Evolutionary conservation across 2,113 vertebrate species (phyloP).

Genomic region (Salvator merianae): DNA sequence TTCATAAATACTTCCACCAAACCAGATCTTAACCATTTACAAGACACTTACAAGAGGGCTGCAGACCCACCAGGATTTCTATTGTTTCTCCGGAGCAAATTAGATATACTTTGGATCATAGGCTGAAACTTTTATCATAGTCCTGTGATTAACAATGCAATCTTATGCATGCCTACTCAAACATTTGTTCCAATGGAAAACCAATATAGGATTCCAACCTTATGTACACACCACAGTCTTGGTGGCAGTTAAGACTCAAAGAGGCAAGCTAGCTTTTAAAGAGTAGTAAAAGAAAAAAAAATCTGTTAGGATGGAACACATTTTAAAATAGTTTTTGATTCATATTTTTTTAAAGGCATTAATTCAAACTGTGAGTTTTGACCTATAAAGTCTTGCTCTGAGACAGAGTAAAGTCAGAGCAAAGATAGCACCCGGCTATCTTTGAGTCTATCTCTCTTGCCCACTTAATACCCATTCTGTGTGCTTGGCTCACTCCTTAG

Average conservation of each 20-base stretch:
- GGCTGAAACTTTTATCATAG: neutral
- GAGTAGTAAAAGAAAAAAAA: neutral
- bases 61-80: neutral
- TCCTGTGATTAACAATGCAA: neutral
- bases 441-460: too few relatives aligned
- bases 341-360: too few relatives aligned
- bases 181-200: neutral
- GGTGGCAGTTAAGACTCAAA: too few relatives aligned
- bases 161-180: neutral
- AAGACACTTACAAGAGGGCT: neutral
- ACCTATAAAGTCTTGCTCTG: too few relatives aligned
- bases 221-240: neutral
- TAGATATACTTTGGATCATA: neutral
- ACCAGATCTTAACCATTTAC: neutral
- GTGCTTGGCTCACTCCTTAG: too few relatives aligned
- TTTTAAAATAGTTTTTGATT: too few relatives aligned
- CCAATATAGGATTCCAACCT: neutral
- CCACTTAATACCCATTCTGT: too few relatives aligned
- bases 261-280: neutral
- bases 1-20: neutral
- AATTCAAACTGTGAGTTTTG: too few relatives aligned
- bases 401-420: too few relatives aligned
- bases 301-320: too few relatives aligned
- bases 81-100: neutral
- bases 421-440: too few relatives aligned